phyloP scores from a whole-genome alignment of 2,797 vertebrate genomes.

The Adrianichthys oophorus region DNA sequence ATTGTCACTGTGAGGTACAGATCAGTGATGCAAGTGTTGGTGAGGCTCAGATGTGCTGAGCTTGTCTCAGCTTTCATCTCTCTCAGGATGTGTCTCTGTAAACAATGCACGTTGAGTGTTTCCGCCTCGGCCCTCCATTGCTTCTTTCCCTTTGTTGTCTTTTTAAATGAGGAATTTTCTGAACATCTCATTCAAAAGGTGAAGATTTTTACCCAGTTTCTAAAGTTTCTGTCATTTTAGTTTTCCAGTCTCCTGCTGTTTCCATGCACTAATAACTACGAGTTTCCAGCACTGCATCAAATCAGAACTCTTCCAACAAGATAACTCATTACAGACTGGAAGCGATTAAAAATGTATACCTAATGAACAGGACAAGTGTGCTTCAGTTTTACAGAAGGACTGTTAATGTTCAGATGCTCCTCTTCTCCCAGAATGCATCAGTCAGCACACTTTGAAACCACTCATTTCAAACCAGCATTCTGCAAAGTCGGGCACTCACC shows the following conservation, averaged over 20 bases:
- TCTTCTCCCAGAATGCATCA: constrained; percentile 47
- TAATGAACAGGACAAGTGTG: not conserved
- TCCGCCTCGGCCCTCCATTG: constrained; percentile 11
- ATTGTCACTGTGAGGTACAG: constrained; percentile 13
- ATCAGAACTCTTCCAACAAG: not conserved
- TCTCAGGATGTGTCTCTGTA: constrained; percentile 54
- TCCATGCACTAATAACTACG: constrained; percentile 16
- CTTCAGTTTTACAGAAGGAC: constrained; percentile 15
- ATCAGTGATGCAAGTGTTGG: constrained; percentile 13
- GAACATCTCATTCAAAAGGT: constrained; percentile 14
- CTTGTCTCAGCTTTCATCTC: constrained; percentile 40
- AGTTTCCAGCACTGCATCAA: constrained; percentile 27
- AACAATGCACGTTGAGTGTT: constrained; percentile 31
- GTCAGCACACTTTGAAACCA: constrained; percentile 53
- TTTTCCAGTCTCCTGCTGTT: constrained; percentile 8
- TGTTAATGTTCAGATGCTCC: constrained; percentile 13
- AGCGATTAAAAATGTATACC: constrained; percentile 6
- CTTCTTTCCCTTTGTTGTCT: not conserved
- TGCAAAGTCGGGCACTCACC: constrained; percentile 9
- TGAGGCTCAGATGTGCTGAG: constrained; percentile 34
- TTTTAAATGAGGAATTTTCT: constrained; percentile 24
- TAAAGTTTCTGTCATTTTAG: constrained; percentile 5
- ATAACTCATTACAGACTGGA: constrained; percentile 14
- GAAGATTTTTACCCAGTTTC: constrained; percentile 8
- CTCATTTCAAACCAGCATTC: constrained; percentile 48